phyloP scores from a whole-genome alignment of 2,797 vertebrate species.

The Catamblyrhynchus diadema region DNA sequence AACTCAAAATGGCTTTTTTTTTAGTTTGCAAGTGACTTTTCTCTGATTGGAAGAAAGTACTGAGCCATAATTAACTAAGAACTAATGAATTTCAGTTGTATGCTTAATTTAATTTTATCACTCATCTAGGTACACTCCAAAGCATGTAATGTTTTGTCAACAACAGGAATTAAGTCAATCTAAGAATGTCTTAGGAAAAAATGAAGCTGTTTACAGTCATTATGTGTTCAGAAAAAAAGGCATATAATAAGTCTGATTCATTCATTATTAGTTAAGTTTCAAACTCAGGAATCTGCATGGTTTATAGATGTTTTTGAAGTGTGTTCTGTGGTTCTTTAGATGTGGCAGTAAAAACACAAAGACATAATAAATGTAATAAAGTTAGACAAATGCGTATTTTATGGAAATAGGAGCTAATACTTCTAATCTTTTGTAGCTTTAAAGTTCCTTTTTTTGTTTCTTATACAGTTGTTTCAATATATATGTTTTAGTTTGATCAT shows the following conservation, averaged over 20 bases:
- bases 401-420: not conserved
- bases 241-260: not conserved
- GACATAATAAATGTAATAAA: not conserved
- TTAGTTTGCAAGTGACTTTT: not conserved
- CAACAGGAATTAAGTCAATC: not conserved
- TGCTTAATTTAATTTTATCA: not conserved
- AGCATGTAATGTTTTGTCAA: not conserved
- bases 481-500: not conserved
- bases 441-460: not conserved
- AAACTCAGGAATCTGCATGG: not conserved
- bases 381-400: not conserved
- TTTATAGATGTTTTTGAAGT: not conserved
- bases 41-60: not conserved
- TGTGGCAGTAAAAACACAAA: not conserved
- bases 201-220: not conserved
- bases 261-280: not conserved
- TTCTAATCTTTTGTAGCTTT: not conserved
- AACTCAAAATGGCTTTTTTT: accelerated
- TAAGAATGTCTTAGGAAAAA: not conserved
- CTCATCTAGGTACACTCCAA: not conserved
- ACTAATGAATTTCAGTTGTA: not conserved
- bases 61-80: not conserved
- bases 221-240: not conserved
- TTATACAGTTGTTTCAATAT: not conserved
- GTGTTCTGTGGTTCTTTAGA: not conserved